Percentiles rank a stretch among this genome's conserved stretches.
These are phyloP conservation scores for Aldrovandia affinis DNA, from an alignment of 2,797 vertebrate species.

Conservation along the genomic window DNA sequence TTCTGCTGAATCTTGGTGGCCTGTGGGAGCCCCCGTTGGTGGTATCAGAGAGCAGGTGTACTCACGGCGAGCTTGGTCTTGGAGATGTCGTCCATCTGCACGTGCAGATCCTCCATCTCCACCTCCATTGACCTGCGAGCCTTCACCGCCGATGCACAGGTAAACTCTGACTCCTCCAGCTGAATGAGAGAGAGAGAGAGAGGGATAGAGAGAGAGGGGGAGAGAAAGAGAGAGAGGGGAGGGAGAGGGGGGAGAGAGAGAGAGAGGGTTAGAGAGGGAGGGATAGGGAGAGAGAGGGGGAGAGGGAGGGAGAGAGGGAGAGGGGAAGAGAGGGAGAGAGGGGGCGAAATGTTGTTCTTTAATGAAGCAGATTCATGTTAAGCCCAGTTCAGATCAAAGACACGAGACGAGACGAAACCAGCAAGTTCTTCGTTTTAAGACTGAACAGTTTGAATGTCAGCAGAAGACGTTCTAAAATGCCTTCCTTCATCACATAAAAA, in stretches of 20 bases:
- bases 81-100: conserved; percentile 94
- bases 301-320: neutral
- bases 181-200: conserved; percentile 49
- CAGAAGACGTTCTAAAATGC: no score
- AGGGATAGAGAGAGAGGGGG: no score
- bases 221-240: neutral
- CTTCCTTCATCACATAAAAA: no score
- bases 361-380: no score
- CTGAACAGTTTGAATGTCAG: no score
- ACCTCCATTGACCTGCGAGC: conserved; percentile 96
- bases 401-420: no score
- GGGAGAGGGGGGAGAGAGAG: neutral
- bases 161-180: conserved; percentile 98
- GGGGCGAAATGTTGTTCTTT: neutral
- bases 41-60: conserved; percentile 25
- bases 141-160: conserved; percentile 89
- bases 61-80: conserved; percentile 90
- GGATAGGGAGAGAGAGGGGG: no score
- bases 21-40: no score
- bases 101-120: conserved; percentile 94
- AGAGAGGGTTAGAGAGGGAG: no score
- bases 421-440: no score
- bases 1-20: no score
- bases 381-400: no score
- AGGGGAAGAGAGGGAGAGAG: neutral